Percentiles rank a stretch among this genome's conserved stretches.
Conservation (phyloP, 2,113 vertebrate genomes). For the Dendropsophus ebraccatus region DNA sequence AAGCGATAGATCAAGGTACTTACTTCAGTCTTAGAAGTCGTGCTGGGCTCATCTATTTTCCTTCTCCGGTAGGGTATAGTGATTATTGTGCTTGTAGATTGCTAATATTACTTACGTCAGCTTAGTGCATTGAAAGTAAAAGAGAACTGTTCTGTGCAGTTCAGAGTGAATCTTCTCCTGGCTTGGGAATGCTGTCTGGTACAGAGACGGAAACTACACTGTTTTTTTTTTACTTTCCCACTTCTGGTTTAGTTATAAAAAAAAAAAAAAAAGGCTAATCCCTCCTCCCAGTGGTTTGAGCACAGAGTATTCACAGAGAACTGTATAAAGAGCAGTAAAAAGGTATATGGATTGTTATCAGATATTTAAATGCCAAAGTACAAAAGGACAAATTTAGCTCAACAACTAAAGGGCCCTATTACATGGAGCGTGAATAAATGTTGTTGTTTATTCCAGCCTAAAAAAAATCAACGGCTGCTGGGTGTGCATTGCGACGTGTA, state of each 20-base stretch:
- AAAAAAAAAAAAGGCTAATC: not conserved
- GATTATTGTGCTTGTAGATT: not conserved
- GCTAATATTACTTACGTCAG: not conserved
- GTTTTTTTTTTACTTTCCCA: not conserved
- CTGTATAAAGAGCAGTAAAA: not conserved
- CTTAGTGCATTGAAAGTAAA: not conserved
- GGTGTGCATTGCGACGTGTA: no score
- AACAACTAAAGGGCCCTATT: no score
- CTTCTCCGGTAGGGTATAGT: no score
- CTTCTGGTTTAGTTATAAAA: constrained; percentile 6
- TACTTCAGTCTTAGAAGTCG: no score
- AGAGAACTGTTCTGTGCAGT: not conserved
- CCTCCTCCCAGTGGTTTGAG: not conserved
- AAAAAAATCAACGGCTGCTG: no score
- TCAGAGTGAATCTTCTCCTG: not conserved
- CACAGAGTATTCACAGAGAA: not conserved
- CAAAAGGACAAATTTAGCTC: no score
- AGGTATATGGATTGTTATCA: not conserved
- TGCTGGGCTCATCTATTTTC: no score
- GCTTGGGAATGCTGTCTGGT: not conserved
- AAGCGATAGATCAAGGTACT: not conserved
- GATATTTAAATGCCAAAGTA: not conserved
- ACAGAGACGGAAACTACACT: constrained; percentile 1
- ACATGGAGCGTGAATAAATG: no score
- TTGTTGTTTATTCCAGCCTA: no score